phyloP scores from a whole-genome alignment of 2,888 invertebrate genomes.

The Aleiodes leptofemur region DNA sequence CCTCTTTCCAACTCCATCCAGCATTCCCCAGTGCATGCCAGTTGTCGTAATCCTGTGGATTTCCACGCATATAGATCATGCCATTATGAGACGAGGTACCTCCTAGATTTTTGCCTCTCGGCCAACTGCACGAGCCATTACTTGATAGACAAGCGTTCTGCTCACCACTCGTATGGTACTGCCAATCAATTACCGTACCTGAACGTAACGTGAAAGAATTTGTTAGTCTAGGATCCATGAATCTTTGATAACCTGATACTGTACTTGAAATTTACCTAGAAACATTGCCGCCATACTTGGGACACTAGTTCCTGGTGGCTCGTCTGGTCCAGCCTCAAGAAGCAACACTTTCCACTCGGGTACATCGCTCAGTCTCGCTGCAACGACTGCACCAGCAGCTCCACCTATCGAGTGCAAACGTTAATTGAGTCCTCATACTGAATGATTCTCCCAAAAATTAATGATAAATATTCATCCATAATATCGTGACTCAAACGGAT shows the following conservation, averaged over 20 bases:
- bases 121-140: constrained; percentile 80
- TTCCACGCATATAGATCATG: constrained; percentile 90
- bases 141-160: constrained; percentile 78
- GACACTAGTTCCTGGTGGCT: constrained; percentile 80
- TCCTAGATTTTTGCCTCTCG: constrained; percentile 84
- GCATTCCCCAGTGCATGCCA: constrained; percentile 84
- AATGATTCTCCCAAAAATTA: too few species aligned
- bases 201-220: constrained; percentile 5
- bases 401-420: constrained; percentile 73
- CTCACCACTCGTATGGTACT: constrained; percentile 82
- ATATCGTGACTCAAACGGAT: too few species aligned
- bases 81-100: constrained; percentile 87
- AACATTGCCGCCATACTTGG: constrained; percentile 84
- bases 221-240: constrained; percentile 65
- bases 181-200: constrained; percentile 80
- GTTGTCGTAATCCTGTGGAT: constrained; percentile 83
- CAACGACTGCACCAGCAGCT: constrained; percentile 81
- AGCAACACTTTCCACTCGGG: constrained; percentile 83
- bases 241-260: neutral
- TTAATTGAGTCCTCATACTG: neutral
- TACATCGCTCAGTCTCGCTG: constrained; percentile 81
- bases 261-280: constrained; percentile 74
- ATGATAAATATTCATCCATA: too few species aligned
- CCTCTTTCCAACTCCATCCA: constrained; percentile 85
- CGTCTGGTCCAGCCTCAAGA: constrained; percentile 84